Conservation (phyloP, 1,140 invertebrate species). For the Lanistes nyassanus region DNA sequence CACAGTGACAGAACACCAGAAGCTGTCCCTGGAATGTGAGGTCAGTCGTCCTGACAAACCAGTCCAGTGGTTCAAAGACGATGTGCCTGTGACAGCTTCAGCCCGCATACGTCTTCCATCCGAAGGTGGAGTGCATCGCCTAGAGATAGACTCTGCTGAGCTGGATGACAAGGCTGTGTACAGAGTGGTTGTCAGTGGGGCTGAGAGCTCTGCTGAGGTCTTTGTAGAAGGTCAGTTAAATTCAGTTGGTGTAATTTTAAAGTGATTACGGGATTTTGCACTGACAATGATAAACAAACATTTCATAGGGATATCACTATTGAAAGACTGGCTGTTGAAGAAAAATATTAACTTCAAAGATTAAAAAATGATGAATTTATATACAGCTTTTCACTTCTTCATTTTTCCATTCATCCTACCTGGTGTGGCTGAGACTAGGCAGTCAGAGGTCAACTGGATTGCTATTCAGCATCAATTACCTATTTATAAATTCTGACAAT, state of each 20-base stretch:
- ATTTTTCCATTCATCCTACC: too few species aligned
- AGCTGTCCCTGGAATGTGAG: conserved; percentile 59
- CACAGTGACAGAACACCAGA: conserved; percentile 46
- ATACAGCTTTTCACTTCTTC: too few species aligned
- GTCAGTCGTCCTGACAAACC: conserved; percentile 77
- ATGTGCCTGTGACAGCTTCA: conserved; percentile 67
- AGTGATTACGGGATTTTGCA: too few species aligned
- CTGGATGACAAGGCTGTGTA: conserved; percentile 85
- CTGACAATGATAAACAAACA: too few species aligned
- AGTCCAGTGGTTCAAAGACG: conserved; percentile 88
- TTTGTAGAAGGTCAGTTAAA: conserved; percentile 35
- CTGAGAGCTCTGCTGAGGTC: conserved; percentile 34
- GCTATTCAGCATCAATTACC: too few species aligned
- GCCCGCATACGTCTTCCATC: conserved; percentile 92
- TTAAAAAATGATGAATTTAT: too few species aligned
- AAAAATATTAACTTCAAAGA: too few species aligned
- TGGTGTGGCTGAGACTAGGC: too few species aligned
- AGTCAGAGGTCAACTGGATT: too few species aligned
- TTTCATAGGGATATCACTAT: too few species aligned
- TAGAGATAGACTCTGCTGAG: conserved; percentile 76
- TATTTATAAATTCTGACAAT: too few species aligned
- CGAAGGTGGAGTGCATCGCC: conserved; percentile 76
- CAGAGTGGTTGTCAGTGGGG: conserved; percentile 61
- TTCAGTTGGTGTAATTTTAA: not conserved
- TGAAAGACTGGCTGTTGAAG: too few species aligned